Base-by-base conservation (phyloP, 2,797 vertebrate species). In the Mormyrops attenuatus region DNA sequence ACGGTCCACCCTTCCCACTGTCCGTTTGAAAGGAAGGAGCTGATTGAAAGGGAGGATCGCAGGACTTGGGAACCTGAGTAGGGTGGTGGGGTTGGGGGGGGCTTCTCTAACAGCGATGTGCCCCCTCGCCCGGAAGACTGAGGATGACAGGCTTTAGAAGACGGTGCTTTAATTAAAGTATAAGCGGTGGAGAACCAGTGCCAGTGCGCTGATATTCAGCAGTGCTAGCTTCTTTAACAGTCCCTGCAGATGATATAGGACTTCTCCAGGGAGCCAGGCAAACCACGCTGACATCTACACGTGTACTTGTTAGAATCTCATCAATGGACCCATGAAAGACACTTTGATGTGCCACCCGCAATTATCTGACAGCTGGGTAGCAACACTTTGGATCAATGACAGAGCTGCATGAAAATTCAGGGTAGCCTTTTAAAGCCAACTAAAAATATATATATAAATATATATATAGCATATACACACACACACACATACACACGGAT, bases 151-250 rank as follows among this genome's bases (percentile, higher is more conserved):
- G 7, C 50, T 30, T 55, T 52, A 53, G 50, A 53, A 22, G 26
- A 34, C 63, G 53, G 84, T 47, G 11, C 86, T 89, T 89, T 89
- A 73, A 89, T 89, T 41, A 69, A 87, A 38, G 17, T 73, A 30
- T 53, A 77, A 87, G 47, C 22, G 47, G 47, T 13, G 55, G 5
- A 50, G 63, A 53, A 22, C 41, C 3, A 1, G 8, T 55, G 44
- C 41, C 44, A 57, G 3, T 17, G 44, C 9, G 15, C 44, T 63
- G n/a, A 89, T 34, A n/a, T 41, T 38, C 34, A 9, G 34, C n/a
- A 38, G 8, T 1, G 49, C 52, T 41, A 22, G 88, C 69, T 20
- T 84, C 73, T 5, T 38, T 8, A 57, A 55, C 77, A 26, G 44
- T 17, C 53, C 15, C 34, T 13, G 0, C 73, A 84, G 17, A 84